Evolutionary conservation across 37 sponge, comb jelly and placozoan genomes (phyloP).

Genomic region (Theonella swinhoei): DNA sequence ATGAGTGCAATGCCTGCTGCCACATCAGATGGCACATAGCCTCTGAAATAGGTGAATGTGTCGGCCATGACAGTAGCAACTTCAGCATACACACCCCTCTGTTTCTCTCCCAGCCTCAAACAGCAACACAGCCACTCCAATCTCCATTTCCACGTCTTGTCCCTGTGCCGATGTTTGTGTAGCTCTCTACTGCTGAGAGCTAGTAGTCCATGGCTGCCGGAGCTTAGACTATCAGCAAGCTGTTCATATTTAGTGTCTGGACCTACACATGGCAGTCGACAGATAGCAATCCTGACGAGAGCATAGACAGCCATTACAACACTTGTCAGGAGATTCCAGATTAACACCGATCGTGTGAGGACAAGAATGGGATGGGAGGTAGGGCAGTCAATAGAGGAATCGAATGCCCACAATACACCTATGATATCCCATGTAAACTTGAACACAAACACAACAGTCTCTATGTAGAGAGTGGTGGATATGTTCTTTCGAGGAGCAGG

Average conservation of each 20-base stretch:
- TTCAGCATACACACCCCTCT: constrained; percentile 34
- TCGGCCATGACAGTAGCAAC: constrained; percentile 47
- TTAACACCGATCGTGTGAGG: constrained; percentile 27
- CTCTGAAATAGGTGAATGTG: constrained; percentile 49
- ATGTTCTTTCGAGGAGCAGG: constrained; percentile 57
- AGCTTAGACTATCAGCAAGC: constrained; percentile 3
- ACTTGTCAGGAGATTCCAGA: constrained; percentile 61
- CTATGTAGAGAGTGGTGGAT: constrained; percentile 41
- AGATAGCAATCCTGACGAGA: constrained; percentile 48
- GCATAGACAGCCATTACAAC: constrained; percentile 31
- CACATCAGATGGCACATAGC: constrained; percentile 79
- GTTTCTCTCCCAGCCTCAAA: constrained; percentile 6
- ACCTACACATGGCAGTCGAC: constrained; percentile 27
- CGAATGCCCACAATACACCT: constrained; percentile 76
- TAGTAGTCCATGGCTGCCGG: constrained; percentile 35
- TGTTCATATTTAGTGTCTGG: constrained; percentile 28
- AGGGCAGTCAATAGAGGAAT: constrained; percentile 57
- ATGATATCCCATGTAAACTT: constrained; percentile 71
- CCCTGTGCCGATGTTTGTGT: constrained; percentile 27
- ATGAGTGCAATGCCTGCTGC: constrained; percentile 62
- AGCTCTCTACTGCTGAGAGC: constrained; percentile 31
- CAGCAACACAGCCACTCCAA: constrained; percentile 53
- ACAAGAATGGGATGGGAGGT: constrained; percentile 28
- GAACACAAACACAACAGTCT: constrained; percentile 20
- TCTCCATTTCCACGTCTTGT: constrained; percentile 74